These are phyloP conservation scores for Brachionus koreanus DNA, from an alignment of 1,140 invertebrate genomes.

Conservation along the genomic window DNA sequence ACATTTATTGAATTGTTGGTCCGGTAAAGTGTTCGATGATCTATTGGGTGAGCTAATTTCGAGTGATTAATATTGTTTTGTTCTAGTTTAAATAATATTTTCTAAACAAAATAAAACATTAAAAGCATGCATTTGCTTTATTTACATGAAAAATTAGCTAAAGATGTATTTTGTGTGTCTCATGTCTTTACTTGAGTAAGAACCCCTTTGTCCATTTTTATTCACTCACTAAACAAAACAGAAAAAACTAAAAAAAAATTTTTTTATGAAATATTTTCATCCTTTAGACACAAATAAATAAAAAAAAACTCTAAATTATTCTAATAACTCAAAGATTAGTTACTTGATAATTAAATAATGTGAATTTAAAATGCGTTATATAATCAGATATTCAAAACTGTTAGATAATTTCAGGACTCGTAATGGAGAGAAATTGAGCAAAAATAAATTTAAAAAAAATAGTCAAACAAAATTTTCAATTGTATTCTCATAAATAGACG, in stretches of 20 bases:
- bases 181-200: not conserved
- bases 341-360: not conserved
- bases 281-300: not conserved
- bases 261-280: not conserved
- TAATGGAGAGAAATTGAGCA: not conserved
- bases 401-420: not conserved
- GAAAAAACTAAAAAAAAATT: not conserved
- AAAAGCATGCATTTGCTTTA: constrained; percentile 7
- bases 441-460: not conserved
- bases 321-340: not conserved
- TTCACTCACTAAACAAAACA: too few species aligned
- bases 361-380: not conserved
- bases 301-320: not conserved
- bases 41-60: not conserved
- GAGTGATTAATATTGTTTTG: not conserved
- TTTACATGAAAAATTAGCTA: not conserved
- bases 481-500: not conserved
- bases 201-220: not conserved
- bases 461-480: not conserved
- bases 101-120: constrained; percentile 7
- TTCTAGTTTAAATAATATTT: not conserved
- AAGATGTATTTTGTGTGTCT: not conserved
- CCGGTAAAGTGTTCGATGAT: not conserved
- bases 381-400: not conserved
- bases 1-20: not conserved